These are phyloP conservation scores for Propithecus deckenii DNA, from an alignment of 2,797 vertebrate species.

Conservation along the genomic window DNA sequence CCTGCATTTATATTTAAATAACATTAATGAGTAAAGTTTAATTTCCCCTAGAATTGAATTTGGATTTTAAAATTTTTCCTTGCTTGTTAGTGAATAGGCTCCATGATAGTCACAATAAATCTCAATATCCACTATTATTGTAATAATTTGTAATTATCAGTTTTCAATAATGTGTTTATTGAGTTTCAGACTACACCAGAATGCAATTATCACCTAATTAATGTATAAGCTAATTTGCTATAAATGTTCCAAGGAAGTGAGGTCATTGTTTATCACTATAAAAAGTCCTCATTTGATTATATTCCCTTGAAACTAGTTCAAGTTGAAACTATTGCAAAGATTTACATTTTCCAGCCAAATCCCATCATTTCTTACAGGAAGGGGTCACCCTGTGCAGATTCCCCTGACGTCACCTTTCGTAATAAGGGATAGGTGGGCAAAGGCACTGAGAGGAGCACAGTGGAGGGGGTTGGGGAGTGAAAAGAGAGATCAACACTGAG, in stretches of 20 bases:
- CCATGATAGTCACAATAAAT: not conserved
- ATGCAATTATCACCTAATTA: conserved; percentile 55
- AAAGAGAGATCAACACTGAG: not conserved
- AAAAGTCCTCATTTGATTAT: not conserved
- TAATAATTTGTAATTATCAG: conserved; percentile 37
- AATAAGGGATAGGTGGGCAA: not conserved
- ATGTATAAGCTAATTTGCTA: conserved; percentile 10
- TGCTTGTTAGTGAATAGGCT: not conserved
- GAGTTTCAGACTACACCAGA: conserved; percentile 27
- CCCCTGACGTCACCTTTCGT: not conserved
- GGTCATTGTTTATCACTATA: not conserved
- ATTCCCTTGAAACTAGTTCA: not conserved
- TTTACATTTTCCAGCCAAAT: not conserved
- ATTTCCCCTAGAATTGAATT: not conserved
- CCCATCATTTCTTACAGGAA: not conserved
- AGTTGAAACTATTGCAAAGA: not conserved
- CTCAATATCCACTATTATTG: not conserved
- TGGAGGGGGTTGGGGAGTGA: rapidly evolving
- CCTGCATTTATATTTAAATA: not conserved
- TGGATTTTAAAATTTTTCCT: not conserved
- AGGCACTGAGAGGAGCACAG: not conserved
- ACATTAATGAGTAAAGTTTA: conserved; percentile 13
- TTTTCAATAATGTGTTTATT: conserved; percentile 58
- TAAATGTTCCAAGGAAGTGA: conserved; percentile 15
- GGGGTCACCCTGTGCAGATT: not conserved